phyloP scores from a whole-genome alignment of 30 jellyfish, hydroid and myxozoan species.

The Aurelia aurita region DNA sequence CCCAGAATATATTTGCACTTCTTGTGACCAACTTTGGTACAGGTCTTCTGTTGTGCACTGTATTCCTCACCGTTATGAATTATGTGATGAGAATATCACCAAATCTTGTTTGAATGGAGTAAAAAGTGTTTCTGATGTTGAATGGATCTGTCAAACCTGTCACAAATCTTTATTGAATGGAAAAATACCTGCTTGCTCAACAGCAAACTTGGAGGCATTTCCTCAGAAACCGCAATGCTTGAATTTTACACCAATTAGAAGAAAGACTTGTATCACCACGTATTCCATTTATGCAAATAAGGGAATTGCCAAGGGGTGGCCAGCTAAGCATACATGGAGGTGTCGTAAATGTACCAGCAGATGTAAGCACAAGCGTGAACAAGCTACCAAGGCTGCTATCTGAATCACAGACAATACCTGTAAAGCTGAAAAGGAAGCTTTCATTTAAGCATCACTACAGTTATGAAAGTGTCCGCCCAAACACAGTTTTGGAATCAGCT shows the following conservation, averaged over 20 bases:
- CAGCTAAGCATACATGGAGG: slow-evolving; percentile 52
- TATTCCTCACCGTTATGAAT: background rate
- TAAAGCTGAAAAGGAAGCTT: background rate
- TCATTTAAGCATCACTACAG: background rate
- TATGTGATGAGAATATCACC: background rate
- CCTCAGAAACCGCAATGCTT: slow-evolving; percentile 21
- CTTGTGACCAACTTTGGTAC: slow-evolving; percentile 37
- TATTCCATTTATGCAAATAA: slow-evolving; percentile 48
- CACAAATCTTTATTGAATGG: slow-evolving; percentile 7
- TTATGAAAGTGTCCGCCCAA: slow-evolving; percentile 14
- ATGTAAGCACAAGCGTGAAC: slow-evolving; percentile 1
- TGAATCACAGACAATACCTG: slow-evolving; percentile 42
- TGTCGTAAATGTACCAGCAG: slow-evolving; percentile 65
- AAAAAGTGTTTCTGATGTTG: background rate
- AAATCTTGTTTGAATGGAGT: background rate
- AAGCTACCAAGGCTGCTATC: background rate
- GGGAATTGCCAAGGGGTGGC: slow-evolving; percentile 41
- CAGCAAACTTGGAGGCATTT: background rate
- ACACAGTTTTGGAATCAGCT: slow-evolving; percentile 4
- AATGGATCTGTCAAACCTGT: slow-evolving; percentile 33
- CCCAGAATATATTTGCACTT: slow-evolving; percentile 33
- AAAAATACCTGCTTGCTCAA: slow-evolving; percentile 18
- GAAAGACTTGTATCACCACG: slow-evolving; percentile 43
- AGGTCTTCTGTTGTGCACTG: no score
- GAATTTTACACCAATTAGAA: slow-evolving; percentile 5